These are phyloP conservation scores for Typhlichthys eigenmanni DNA, from an alignment of 2,797 vertebrate species.

Conservation along the genomic window DNA sequence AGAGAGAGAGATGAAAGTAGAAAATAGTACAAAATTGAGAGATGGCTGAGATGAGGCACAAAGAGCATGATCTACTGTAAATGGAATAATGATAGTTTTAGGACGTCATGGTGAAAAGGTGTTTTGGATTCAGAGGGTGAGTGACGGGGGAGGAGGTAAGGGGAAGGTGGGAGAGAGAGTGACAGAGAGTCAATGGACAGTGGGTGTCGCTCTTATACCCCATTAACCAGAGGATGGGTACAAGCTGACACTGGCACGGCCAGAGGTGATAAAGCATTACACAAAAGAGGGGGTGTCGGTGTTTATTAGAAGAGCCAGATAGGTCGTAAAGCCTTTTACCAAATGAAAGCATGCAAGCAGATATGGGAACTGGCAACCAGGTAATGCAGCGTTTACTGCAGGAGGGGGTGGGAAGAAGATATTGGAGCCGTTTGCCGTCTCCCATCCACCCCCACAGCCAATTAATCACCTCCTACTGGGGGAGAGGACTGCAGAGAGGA, in stretches of 20 bases:
- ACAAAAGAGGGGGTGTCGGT: not conserved
- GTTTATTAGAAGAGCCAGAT: not conserved
- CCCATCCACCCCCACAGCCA: constrained; percentile 53
- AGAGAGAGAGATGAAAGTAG: constrained; percentile 32
- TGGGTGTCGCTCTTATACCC: not conserved
- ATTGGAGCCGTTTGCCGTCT: not conserved
- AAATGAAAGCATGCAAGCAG: constrained; percentile 1
- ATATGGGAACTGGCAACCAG: constrained; percentile 4
- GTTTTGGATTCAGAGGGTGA: too few relatives aligned
- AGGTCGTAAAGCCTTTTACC: not conserved
- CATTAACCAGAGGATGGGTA: not conserved
- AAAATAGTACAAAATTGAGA: too few relatives aligned
- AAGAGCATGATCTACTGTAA: too few relatives aligned
- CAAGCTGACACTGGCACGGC: not conserved
- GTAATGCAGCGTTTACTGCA: constrained; percentile 1
- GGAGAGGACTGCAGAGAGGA: constrained; percentile 47
- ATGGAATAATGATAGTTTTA: too few relatives aligned
- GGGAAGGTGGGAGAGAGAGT: constrained; percentile 20
- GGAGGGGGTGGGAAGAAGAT: not conserved
- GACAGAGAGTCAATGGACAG: not conserved
- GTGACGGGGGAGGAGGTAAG: not conserved
- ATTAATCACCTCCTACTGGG: constrained; percentile 73
- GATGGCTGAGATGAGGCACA: not conserved
- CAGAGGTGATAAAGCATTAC: not conserved
- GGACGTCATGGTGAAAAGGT: too few relatives aligned